Base-by-base conservation (phyloP, 2,113 vertebrate species). In the Poecile atricapillus region DNA sequence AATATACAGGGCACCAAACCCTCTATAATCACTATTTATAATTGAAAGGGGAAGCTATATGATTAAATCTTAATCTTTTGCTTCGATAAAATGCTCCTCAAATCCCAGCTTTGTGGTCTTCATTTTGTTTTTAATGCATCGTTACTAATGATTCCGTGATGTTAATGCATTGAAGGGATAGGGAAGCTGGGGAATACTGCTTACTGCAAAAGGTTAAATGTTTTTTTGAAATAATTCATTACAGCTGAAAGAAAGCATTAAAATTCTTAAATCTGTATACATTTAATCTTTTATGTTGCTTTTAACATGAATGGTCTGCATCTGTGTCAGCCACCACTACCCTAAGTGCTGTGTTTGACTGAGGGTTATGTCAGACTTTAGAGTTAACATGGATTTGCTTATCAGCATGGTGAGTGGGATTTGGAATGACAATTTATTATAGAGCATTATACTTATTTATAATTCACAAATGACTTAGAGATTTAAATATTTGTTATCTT, bases 381-480 rank as follows among this genome's bases (percentile, higher is more conserved):
- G 83, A 88, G 41, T 53, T 68, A 67, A 35, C 44, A 13, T 35
- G 64, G 67, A 90, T 96, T 92, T 95, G 50, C 44, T 95, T 91
- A 91, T 97, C 94, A 94, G 70, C 64, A 58, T n/a, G 18, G 67
- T 84, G 47, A 69, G 59, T 86, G 41, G 91, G 69, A 97, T 97
- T 94, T 95, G 79, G 41, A 96, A 95, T 95, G 78, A 78, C 84
- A 95, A 94, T 96, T 95, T 95, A 91, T 95, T 96, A 79, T 91
- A 92, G 85, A 77, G 89, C 94, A 92, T 95, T 96, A 86, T 92
- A 70, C 74, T 95, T 97, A 95, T 94, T 98, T 97, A 96, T 95
- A 95, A 97, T 94, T 97, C 86, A 95, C 86, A 97, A 97, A 92
- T 95, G 86, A 89, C 70, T 97, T 95, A 90, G 94, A 89, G 95